phyloP scores from a whole-genome alignment of 2,797 vertebrate genomes.

The Molothrus aeneus region DNA sequence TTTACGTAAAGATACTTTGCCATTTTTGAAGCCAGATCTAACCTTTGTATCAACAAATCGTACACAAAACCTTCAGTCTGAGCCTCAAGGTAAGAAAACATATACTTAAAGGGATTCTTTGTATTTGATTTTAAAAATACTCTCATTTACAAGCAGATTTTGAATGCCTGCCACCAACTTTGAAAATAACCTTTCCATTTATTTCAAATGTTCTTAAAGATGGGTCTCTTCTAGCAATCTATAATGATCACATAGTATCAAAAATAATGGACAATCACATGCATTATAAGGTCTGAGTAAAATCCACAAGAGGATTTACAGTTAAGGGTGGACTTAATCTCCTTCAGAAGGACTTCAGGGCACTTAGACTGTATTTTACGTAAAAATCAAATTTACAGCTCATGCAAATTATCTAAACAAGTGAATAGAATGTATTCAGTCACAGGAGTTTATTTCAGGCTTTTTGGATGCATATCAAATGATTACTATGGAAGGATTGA shows the following conservation, averaged over 20 bases:
- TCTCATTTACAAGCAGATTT: slow-evolving; percentile 53
- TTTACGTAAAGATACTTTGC: slow-evolving; percentile 55
- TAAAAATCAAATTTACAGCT: not conserved
- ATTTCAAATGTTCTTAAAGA: slow-evolving; percentile 29
- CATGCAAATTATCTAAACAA: not conserved
- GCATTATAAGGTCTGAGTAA: not conserved
- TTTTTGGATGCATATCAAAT: not conserved
- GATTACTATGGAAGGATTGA: not conserved
- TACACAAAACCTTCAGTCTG: slow-evolving; percentile 55
- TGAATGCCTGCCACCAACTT: slow-evolving; percentile 47
- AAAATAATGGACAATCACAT: not conserved
- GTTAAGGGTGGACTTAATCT: not conserved
- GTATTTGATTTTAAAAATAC: slow-evolving; percentile 64
- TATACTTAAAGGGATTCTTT: slow-evolving; percentile 56
- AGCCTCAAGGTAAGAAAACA: slow-evolving; percentile 61
- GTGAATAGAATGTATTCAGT: not conserved
- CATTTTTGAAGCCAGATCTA: slow-evolving; percentile 63
- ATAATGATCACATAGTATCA: not conserved
- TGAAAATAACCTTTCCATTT: slow-evolving; percentile 53
- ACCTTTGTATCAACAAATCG: slow-evolving; percentile 67
- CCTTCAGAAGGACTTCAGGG: not conserved
- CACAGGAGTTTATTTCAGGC: not conserved
- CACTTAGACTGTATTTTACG: not conserved
- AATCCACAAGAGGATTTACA: not conserved
- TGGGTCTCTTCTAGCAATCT: slow-evolving; percentile 4